phyloP scores from a whole-genome alignment of 2,113 vertebrate species.

The Cyanistes caeruleus region DNA sequence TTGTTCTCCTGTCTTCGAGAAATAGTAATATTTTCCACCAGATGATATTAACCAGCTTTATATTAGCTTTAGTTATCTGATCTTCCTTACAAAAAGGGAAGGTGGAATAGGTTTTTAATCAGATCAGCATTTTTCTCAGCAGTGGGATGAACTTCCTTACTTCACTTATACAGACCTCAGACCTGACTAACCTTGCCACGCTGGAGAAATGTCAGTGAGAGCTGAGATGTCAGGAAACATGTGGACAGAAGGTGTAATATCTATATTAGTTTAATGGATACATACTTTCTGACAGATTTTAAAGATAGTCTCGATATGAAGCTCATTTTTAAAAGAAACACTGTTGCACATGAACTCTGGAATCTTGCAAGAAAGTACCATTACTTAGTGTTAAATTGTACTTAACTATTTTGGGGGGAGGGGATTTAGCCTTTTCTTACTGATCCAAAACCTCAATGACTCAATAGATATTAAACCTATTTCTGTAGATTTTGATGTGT shows the following conservation, averaged over 20 bases:
- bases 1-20: not conserved
- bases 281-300: not conserved
- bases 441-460: not conserved
- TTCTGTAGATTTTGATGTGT: not conserved
- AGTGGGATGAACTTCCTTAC: not conserved
- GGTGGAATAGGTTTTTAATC: not conserved
- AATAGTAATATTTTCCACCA: not conserved
- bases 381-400: not conserved
- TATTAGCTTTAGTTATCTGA: not conserved
- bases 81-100: not conserved
- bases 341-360: rapidly evolving
- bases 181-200: not conserved
- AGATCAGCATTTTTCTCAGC: not conserved
- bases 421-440: not conserved
- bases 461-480: not conserved
- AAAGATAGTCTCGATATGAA: not conserved
- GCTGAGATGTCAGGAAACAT: not conserved
- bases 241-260: not conserved
- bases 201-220: not conserved
- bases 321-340: not conserved
- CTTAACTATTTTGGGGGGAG: not conserved
- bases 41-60: not conserved
- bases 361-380: not conserved
- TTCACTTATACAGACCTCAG: not conserved
- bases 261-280: not conserved